Base-by-base conservation (phyloP, 2,888 invertebrate species). In the Pyrgus malvae region DNA sequence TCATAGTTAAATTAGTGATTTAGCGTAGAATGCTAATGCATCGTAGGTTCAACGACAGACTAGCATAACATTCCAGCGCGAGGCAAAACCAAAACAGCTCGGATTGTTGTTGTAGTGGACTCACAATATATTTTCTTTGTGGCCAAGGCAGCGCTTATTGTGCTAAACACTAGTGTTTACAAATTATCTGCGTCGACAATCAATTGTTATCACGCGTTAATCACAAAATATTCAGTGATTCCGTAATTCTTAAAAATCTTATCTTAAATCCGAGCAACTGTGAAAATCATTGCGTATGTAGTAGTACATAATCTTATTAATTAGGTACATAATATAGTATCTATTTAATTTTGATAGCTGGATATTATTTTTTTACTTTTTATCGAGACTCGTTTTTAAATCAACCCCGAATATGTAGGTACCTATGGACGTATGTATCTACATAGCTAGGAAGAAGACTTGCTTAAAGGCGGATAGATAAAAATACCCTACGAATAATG, bases 81-180 rank as follows among this genome's bases (percentile, higher is more conserved):
- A 60, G 72, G 45, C 65, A 60, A 71, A 76, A 79, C 66, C 78
- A 83, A 70, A 87, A 86, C 79, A 83, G 74, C 74, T 76, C 76
- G 23, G 4, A 23, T 83, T 80, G 80, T 84, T 77, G 69, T 80
- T 81, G 78, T 78, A 70, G 71, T 69, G 67, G 60, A 66, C 59
- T 60, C 61, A 63, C 56, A 59, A 65, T 69, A 67, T 82, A 78
- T 80, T 80, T 78, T 78, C 78, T 78, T 74, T 76, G 74, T 64
- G 59, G 61, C 72, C 66, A 68, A 69, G 59, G 61, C 64, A 68
- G 68, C 65, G 72, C 72, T 78, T 73, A 76, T 73, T 81, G 76
- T 76, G 67, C 74, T 75, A 79, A 78, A 78, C 81, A 82, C 73
- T 40, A 63, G 63, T 88, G 87, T 88, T 89, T 88, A 83, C 78